phyloP scores from a whole-genome alignment of 92 coral and sea anemone genomes.

The Porites lobata region DNA sequence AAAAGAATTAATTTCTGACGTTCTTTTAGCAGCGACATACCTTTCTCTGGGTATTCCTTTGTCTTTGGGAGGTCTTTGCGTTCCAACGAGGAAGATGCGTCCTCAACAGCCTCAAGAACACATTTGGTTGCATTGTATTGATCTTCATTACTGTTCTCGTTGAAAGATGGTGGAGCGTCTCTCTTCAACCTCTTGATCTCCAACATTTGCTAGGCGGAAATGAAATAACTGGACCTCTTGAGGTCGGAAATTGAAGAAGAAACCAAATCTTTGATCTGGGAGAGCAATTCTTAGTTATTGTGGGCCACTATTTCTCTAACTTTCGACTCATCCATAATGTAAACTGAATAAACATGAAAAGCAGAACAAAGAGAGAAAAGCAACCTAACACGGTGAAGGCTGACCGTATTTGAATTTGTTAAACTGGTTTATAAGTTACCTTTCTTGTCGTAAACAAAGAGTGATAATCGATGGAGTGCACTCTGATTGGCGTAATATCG shows the following conservation, averaged over 20 bases:
- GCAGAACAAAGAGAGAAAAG: no score
- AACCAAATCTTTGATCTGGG: neutral
- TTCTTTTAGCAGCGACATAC: conserved; percentile 41
- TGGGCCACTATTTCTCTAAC: neutral
- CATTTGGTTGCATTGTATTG: neutral
- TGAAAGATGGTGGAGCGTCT: neutral
- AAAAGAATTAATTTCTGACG: conserved; percentile 57
- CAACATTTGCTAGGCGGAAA: neutral
- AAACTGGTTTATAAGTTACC: no score
- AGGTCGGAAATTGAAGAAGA: neutral
- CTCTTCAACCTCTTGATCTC: conserved; percentile 1
- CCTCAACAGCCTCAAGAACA: no score
- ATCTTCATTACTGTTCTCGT: neutral
- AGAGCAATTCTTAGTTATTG: no score
- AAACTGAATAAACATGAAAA: no score
- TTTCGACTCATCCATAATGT: neutral
- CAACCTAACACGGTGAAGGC: no score
- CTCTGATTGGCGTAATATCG: no score
- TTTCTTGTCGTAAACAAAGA: no score
- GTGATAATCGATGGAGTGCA: no score
- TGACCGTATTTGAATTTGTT: no score
- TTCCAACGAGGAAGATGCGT: neutral
- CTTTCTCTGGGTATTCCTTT: conserved; percentile 28
- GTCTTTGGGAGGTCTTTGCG: neutral
- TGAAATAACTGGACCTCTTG: neutral